phyloP scores from a whole-genome alignment of 2,888 invertebrate genomes.

The Augochlorella aurata region DNA sequence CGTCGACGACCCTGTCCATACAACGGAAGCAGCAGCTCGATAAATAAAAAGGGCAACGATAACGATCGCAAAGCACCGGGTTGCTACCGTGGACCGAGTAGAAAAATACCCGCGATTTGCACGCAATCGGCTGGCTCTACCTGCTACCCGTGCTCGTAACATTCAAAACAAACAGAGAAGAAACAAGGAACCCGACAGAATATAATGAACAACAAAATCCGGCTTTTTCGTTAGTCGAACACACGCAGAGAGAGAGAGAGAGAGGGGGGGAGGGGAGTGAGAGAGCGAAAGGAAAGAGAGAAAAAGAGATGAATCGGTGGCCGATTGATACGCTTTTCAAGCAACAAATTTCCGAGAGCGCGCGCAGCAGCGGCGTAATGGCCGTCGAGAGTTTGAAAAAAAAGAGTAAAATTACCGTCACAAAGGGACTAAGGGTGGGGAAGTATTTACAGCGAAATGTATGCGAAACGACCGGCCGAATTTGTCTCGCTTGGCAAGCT shows the following conservation, averaged over 20 bases:
- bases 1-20: background rate
- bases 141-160: background rate
- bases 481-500: background rate
- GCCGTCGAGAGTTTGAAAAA: slow-evolving; percentile 17
- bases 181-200: background rate
- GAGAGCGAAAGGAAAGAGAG: background rate
- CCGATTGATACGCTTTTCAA: slow-evolving; percentile 41
- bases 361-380: slow-evolving; percentile 26
- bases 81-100: background rate
- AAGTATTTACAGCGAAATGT: slow-evolving; percentile 24
- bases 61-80: slow-evolving; percentile 23
- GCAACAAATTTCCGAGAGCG: slow-evolving; percentile 30
- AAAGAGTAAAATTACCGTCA: slow-evolving; percentile 31
- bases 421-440: slow-evolving; percentile 22
- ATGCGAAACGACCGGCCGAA: background rate
- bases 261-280: background rate
- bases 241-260: background rate
- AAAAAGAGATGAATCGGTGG: background rate
- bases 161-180: slow-evolving; percentile 14
- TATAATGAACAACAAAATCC: slow-evolving; percentile 19
- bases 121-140: slow-evolving; percentile 7
- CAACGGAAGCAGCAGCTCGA: slow-evolving; percentile 4
- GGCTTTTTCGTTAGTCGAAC: slow-evolving; percentile 3
- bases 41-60: slow-evolving; percentile 27
- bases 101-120: slow-evolving; percentile 22